Evolutionary conservation across 2,113 vertebrate species (phyloP), one percentile per base, ranked within the genome.

Genomic region (Aldabrachelys gigantea): DNA sequence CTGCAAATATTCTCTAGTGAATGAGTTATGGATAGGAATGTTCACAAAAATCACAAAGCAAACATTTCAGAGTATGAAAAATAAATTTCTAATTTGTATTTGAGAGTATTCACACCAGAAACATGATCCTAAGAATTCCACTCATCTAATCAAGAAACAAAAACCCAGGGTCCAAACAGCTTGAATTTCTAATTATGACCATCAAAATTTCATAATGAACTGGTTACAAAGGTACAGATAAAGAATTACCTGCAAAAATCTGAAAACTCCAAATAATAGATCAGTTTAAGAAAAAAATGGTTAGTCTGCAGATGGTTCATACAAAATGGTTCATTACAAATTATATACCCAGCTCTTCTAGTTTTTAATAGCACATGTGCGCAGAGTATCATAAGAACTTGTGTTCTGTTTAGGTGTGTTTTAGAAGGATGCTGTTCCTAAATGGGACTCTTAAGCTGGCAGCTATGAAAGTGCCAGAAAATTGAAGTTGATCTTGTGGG

Each of bases 261-360:
- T 35, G 14, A 96, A 94, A 94, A 84, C 41, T 84, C 25, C n/a
- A 95, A 87, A 90, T 91, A 92, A 89, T 94, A 96, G 93, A 96
- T 95, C 81, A 94, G 82, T 91, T 91, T n/a, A 47, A 6, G 38
- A 8, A 1, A 75, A 86, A 79, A 49, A 52, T 75, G 16, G 14
- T 92, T 80, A 94, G 84, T 93, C 95, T 88, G 44, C 90, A 95
- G 97, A 94, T 94, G 91, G 95, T 94, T 96, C 91, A 94, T 80
- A 86, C 88, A 95, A 97, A 94, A 95, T 89, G 91, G 88, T 93
- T 95, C 72, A 72, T 95, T 96, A 95, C 87, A 95, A 93, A 93
- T 93, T 17, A 88, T 83, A 95, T 57, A 62, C 80, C 49, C 87
- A 82, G 82, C 72, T 72, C 65, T 96, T 93, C 96, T 94, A 96